Evolutionary conservation across 2,888 invertebrate species (phyloP), one percentile per base, ranked within the genome.

Genomic region (Sesia bembeciformis): DNA sequence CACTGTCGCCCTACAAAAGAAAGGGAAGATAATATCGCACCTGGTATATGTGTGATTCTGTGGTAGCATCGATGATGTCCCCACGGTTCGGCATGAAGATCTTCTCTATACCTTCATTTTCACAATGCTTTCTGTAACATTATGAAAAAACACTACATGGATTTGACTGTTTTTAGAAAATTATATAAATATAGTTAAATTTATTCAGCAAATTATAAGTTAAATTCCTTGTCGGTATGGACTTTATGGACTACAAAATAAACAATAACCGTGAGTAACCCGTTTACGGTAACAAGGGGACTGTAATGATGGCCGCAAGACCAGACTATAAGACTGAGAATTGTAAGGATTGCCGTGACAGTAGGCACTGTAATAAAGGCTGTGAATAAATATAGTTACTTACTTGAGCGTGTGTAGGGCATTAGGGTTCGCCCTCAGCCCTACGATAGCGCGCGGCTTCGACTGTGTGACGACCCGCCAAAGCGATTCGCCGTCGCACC

Each of bases 21-120:
- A 23, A 23, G 2, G 23, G n/a, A 4, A 4, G n/a, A 42, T 7
- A 6, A 5, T 7, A n/a, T 42, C 54, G 51, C 73, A 96, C 97
- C 91, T 99, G 99, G 81, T 98, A 99, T 66, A 99, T 99, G 70
- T 98, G 97, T 0, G 97, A 97, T 82, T 99, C 99, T 0, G 98
- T 98, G 0, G 99, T 99, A 0, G 97, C 98, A 78, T 99, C 99
- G 3, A 99, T 93, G 0, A 93, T 91, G 67, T 98, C 98, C 0
- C 96, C 95, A 55, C 91, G 91, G 5, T 84, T 86, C 0, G 99
- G 99, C 3, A 95, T 93, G 78, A 97, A 98, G 1, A 99, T 93
- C 55, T 85, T 89, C 53, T 84, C 86, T 23, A 90, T 88, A 3
- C 88, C 79, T 91, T 91, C 82, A 90, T 90, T 69, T 91, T 90